Conservation (phyloP, 2,888 invertebrate genomes). For the Drosophila setosimentum region DNA sequence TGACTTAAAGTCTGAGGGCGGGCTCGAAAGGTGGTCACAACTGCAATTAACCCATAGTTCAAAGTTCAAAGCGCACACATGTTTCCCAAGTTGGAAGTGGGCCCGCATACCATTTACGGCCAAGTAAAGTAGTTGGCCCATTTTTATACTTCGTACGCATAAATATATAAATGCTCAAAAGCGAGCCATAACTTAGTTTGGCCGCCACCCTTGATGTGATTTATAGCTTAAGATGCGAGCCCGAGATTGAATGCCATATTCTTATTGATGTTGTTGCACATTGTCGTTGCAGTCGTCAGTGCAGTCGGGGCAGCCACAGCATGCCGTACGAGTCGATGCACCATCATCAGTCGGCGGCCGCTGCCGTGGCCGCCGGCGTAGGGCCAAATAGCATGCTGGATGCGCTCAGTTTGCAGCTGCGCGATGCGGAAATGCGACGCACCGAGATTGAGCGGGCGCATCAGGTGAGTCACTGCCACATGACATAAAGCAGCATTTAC, state of each 20-base stretch:
- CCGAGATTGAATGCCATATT: slow-evolving; percentile 13
- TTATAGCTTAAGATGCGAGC: slow-evolving; percentile 31
- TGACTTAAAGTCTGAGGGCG: slow-evolving; percentile 11
- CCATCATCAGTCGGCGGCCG: slow-evolving; percentile 81
- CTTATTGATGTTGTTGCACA: slow-evolving; percentile 4
- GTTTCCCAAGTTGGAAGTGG: slow-evolving; percentile 33
- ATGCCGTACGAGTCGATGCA: slow-evolving; percentile 84
- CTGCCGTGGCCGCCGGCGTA: slow-evolving; percentile 76
- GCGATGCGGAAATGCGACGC: slow-evolving; percentile 91
- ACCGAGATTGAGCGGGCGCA: slow-evolving; percentile 92
- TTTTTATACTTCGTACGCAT: slow-evolving; percentile 47
- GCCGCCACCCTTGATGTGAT: slow-evolving; percentile 33
- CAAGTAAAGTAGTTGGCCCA: slow-evolving; percentile 62
- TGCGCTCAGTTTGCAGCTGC: slow-evolving; percentile 90
- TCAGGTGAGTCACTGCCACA: slow-evolving; percentile 82
- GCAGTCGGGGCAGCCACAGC: slow-evolving; percentile 64
- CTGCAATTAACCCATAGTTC: slow-evolving; percentile 81
- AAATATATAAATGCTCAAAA: slow-evolving; percentile 50
- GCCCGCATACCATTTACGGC: slow-evolving; percentile 15
- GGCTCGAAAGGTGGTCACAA: slow-evolving; percentile 59
- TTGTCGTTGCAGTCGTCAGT: slow-evolving; percentile 62
- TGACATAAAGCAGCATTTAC: not conserved
- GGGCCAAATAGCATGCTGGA: slow-evolving; percentile 86
- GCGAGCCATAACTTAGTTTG: slow-evolving; percentile 21
- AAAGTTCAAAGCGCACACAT: slow-evolving; percentile 74